Base-by-base conservation (phyloP, 2,797 vertebrate species). In the Poeciliopsis infans region DNA sequence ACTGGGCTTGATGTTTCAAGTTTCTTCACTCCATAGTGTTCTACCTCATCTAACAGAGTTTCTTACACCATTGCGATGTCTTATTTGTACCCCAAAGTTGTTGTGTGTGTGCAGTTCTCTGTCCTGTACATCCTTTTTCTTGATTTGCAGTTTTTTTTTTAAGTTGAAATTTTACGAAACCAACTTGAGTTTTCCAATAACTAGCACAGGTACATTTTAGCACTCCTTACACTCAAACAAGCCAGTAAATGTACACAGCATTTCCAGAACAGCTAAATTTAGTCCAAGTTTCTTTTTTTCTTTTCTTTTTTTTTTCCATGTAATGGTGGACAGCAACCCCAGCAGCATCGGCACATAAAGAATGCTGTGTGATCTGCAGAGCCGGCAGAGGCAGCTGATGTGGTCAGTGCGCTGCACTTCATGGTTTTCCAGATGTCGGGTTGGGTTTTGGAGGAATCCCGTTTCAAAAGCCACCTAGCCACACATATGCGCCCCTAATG, bases 361-460 rank as follows among this genome's bases (percentile, higher is more conserved):
- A 91, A 88, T 87, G 91, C 49, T 80, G 72, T 91, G 86, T 83
- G 89, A 85, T 64, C 43, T 51, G 74, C 16, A 47, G 43, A 85
- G 83, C 33, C 80, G 43, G 74, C 20, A 53, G 46, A 85, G 80
- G 78, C 4, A 66, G 81, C 81, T 79, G 83, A 70, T 89, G 93
- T 89, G 91, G 90, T 88, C 0, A 39, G 0, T 61, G 1, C 15
- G 28, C 85, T 77, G 82, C 72, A 55, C 84, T 71, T 81, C 76
- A 66, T 72, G 83, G 74, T 85, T 79, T 72, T 77, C 85, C 79
- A 86, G 86, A 89, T 82, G 85, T 75, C 82, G 82, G 83, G 70
- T 77, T 87, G 85, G 88, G 87, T 88, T 91, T 78, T n/a, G 68
- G 45, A 86, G 79, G 88, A 85, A 88, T 85, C 79, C 59, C 57